Percentiles rank a stretch among this genome's conserved stretches.
Conservation (phyloP, 2,797 vertebrate species). For the Pristis pectinata region DNA sequence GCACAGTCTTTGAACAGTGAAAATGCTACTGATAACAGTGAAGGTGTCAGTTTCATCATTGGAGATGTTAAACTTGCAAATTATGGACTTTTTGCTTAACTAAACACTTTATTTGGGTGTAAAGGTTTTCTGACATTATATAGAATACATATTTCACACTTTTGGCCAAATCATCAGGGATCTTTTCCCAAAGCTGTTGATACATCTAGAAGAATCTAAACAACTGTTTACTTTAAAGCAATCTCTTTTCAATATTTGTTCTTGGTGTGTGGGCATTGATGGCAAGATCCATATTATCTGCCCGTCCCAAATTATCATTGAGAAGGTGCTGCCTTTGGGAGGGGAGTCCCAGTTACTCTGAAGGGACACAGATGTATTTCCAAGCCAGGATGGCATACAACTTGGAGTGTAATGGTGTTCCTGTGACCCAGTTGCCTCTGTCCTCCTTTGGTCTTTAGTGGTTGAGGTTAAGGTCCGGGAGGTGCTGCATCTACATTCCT, state of each 20-base stretch:
- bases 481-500: neutral
- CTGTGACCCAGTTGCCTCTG: neutral
- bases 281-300: neutral
- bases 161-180: neutral
- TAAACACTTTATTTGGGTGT: neutral
- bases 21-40: neutral
- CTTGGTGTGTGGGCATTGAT: neutral
- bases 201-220: neutral
- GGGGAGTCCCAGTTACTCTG: neutral
- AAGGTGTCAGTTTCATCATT: neutral
- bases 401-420: neutral
- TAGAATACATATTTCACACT: neutral
- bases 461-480: neutral
- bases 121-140: neutral
- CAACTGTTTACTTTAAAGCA: neutral
- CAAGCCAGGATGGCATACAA: neutral
- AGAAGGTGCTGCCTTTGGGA: neutral
- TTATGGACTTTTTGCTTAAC: neutral
- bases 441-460: neutral
- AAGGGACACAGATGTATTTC: neutral
- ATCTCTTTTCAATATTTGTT: neutral
- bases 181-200: neutral
- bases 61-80: neutral
- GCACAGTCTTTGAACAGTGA: neutral
- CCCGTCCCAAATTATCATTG: neutral